A percentile compares a stretch with the other conserved stretches of the same genome.
Evolutionary conservation across 1,140 invertebrate species (phyloP).

Genomic region (Pristionchus pacificus): DNA sequence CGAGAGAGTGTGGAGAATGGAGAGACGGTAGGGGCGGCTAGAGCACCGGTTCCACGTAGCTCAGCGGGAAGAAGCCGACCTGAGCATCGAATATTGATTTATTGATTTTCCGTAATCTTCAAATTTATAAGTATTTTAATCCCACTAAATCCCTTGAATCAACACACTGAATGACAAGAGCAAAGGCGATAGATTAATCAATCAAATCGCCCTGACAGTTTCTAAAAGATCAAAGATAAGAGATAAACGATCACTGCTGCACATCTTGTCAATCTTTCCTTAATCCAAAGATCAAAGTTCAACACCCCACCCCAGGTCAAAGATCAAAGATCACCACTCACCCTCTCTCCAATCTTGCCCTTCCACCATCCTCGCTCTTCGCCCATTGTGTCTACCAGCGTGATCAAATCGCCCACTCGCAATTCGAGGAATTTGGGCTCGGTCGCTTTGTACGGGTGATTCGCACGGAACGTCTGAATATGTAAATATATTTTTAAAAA

Average conservation of each 20-base stretch:
- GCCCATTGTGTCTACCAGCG: constrained; percentile 35
- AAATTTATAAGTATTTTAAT: constrained; percentile 1
- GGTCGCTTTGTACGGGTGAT: constrained; percentile 32
- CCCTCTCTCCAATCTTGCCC: constrained; percentile 29
- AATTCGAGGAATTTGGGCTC: constrained; percentile 28
- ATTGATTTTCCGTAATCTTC: not conserved
- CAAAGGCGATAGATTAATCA: not conserved
- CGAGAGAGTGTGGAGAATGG: too few species aligned
- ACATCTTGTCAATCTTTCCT: too few species aligned
- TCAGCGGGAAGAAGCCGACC: constrained; percentile 13
- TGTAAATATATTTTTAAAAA: too few species aligned
- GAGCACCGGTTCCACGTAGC: constrained; percentile 9
- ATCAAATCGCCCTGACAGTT: too few species aligned
- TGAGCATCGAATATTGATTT: too few species aligned
- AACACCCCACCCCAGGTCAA: not conserved
- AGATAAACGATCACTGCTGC: not conserved
- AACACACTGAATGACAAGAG: not conserved
- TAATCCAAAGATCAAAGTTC: not conserved
- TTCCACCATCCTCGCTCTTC: constrained; percentile 44
- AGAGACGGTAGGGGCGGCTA: too few species aligned
- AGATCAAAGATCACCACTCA: constrained; percentile 8
- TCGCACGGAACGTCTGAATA: constrained; percentile 26
- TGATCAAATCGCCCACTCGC: constrained; percentile 26
- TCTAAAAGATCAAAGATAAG: too few species aligned
- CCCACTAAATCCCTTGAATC: not conserved